Base-by-base conservation (phyloP, 2,113 vertebrate genomes). In the Alexandromys fortis region DNA sequence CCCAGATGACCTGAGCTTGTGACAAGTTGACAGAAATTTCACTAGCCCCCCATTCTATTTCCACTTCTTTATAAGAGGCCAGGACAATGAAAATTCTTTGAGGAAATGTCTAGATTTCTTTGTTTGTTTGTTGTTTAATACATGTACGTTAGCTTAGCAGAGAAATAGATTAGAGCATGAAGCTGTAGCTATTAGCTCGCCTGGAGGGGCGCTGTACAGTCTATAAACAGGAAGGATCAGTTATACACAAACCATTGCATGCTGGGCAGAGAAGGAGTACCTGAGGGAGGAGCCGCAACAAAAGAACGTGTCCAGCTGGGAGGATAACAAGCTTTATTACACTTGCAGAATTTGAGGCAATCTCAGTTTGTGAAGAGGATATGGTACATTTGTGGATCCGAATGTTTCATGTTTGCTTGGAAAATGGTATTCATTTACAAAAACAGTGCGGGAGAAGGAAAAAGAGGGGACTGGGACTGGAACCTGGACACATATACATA, bases 341-440 rank as follows among this genome's bases (percentile, higher is more conserved):
- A 70, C 28, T 89, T 1, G n/a, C 33, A 91, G 67, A 87, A 86
- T 92, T 83, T 58, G 77, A 91, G n/a, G 28, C 77, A 24, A 73
- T 49, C 45, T 94, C 92, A 38, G 78, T 8, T 87, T 26, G n/a
- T 89, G 12, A 73, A 83, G 65, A 75, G 30, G 45, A 14, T n/a
- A 8, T 24, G 55, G 38, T 38, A 33, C 77, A 5, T 77, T 72
- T 91, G 42, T 72, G 8, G 19, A 89, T 55, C n/a, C 73, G 26
- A 76, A 91, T 86, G 72, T 17, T 77, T 83, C 47, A 52, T 52
- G 4, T 94, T 96, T 88, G 35, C 67, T 86, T 96, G 26, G 67
- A 89, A 70, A 92, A 89, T 47, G 58, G 47, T 70, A 35, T 85
- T 95, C 63, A 65, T 88, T 76, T 65, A 95, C 42, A 92, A 91